These are phyloP conservation scores for Tetramorium simillimum DNA, from an alignment of 1,140 invertebrate species.

Conservation along the genomic window DNA sequence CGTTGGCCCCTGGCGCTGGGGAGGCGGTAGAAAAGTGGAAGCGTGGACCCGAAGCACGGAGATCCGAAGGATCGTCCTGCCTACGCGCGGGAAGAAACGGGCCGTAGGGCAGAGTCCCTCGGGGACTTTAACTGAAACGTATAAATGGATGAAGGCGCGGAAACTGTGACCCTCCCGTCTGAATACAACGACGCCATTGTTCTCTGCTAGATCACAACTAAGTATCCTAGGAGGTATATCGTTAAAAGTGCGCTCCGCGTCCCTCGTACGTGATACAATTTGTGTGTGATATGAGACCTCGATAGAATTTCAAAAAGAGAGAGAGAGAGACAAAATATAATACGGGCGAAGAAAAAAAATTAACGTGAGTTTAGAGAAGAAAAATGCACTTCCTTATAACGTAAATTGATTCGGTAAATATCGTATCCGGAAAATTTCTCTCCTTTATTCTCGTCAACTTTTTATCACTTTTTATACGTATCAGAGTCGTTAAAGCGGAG, in stretches of 20 bases:
- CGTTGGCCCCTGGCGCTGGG: constrained; percentile 55
- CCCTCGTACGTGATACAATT: constrained; percentile 1
- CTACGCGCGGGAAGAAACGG: constrained; percentile 27
- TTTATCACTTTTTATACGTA: neutral
- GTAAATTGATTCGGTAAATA: neutral
- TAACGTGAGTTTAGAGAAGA: neutral
- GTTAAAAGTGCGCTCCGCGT: constrained; percentile 5
- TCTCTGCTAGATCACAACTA: constrained; percentile 31
- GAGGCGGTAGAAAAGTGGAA: constrained; percentile 58
- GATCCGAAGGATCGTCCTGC: constrained; percentile 47
- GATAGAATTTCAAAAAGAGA: neutral
- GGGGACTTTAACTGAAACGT: constrained; percentile 65
- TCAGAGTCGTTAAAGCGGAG: neutral
- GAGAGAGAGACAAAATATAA: too few relatives aligned
- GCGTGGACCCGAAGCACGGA: constrained; percentile 57
- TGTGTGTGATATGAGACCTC: neutral
- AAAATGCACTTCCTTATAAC: neutral
- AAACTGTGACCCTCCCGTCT: constrained; percentile 18
- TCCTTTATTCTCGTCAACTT: neutral
- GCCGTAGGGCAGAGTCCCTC: constrained; percentile 55
- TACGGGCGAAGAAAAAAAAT: neutral
- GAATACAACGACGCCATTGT: constrained; percentile 49
- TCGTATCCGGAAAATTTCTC: neutral
- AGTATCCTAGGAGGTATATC: constrained; percentile 29
- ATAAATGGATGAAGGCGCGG: constrained; percentile 60